A percentile compares a stretch with the other conserved stretches of the same genome.
Evolutionary conservation across 2,113 vertebrate species (phyloP).

Genomic region (Poeciliopsis prolifica): DNA sequence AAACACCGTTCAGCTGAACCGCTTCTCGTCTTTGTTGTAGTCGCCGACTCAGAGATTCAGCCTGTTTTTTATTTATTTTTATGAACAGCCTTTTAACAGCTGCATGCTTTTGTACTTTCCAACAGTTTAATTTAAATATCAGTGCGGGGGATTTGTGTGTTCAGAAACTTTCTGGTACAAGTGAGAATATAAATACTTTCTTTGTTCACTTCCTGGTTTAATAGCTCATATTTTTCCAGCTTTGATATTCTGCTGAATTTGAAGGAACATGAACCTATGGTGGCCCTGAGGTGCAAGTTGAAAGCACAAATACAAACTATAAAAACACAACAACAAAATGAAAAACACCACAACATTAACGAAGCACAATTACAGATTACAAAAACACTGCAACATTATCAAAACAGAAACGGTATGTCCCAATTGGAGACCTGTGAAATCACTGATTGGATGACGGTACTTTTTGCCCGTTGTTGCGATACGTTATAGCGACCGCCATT

Average conservation of each 20-base stretch:
- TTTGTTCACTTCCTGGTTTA: background rate
- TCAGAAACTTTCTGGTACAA: background rate
- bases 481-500: too few relatives aligned
- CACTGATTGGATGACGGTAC: too few relatives aligned
- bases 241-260: background rate
- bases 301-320: too few relatives aligned
- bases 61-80: background rate
- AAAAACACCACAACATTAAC: too few relatives aligned
- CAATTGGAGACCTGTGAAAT: too few relatives aligned
- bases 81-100: background rate
- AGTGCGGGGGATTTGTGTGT: background rate
- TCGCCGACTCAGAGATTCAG: background rate
- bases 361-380: too few relatives aligned
- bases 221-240: background rate
- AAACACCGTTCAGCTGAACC: conserved; percentile 17
- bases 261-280: background rate
- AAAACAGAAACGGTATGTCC: too few relatives aligned
- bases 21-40: conserved; percentile 14
- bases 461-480: too few relatives aligned
- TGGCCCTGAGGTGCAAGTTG: too few relatives aligned
- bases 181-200: background rate
- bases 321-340: too few relatives aligned
- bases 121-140: background rate
- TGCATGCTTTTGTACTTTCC: background rate
- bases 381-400: too few relatives aligned